These are phyloP conservation scores for Listrodromus nycthemerus DNA, from an alignment of 2,888 invertebrate species.

Conservation along the genomic window DNA sequence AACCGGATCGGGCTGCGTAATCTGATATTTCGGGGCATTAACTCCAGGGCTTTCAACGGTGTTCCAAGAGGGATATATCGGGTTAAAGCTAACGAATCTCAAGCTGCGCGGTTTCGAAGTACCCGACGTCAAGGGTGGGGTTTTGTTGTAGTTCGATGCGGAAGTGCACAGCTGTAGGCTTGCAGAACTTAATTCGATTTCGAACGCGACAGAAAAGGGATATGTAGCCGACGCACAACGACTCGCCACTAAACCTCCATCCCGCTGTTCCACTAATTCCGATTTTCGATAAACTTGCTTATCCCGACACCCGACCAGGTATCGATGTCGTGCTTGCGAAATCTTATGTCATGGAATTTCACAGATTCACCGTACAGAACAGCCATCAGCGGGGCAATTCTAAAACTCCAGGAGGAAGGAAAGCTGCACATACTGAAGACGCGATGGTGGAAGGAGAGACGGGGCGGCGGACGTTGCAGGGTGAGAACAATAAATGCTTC, in stretches of 20 bases:
- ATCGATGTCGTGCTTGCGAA: constrained; percentile 3
- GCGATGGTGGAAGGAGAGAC: constrained; percentile 98
- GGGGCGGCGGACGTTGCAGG: constrained; percentile 94
- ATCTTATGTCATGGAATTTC: constrained; percentile 59
- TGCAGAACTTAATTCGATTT: constrained; percentile 33
- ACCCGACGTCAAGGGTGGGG: constrained; percentile 1
- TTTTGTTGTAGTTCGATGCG: background rate
- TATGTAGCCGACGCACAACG: background rate
- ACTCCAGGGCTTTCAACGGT: constrained; percentile 39
- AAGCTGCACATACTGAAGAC: constrained; percentile 96
- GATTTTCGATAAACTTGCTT: background rate
- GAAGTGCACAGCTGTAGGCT: constrained; percentile 17
- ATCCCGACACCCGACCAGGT: background rate
- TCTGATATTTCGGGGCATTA: constrained; percentile 43
- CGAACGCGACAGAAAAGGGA: background rate
- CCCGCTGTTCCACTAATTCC: background rate
- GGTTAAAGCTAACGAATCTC: constrained; percentile 30
- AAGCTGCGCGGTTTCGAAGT: constrained; percentile 2
- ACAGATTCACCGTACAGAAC: constrained; percentile 97
- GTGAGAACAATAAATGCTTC: constrained; percentile 85
- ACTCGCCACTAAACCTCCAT: background rate
- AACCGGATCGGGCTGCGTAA: constrained; percentile 30
- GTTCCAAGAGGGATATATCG: background rate
- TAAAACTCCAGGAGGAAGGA: constrained; percentile 98
- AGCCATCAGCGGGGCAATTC: constrained; percentile 96